These are phyloP conservation scores for Hymenochirus boettgeri DNA, from an alignment of 2,113 vertebrate genomes.

Conservation along the genomic window DNA sequence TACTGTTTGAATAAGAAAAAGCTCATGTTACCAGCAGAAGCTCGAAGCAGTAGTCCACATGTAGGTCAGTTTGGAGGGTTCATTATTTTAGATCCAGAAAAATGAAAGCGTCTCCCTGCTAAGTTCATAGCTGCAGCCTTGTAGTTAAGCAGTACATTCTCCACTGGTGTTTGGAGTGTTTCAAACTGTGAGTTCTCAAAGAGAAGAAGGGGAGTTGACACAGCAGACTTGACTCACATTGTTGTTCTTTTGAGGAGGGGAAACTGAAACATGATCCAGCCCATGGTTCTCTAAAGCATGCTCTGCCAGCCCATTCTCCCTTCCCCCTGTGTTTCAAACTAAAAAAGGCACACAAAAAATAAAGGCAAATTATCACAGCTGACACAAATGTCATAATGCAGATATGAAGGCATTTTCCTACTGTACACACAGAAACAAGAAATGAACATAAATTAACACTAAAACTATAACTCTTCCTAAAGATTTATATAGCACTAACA, in stretches of 20 bases:
- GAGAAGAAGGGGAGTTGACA: background rate
- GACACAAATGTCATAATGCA: too few relatives aligned
- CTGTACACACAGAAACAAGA: too few relatives aligned
- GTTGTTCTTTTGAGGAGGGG: background rate
- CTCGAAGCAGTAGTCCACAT: background rate
- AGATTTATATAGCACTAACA: too few relatives aligned
- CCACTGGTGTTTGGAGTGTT: background rate
- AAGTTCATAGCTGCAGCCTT: background rate
- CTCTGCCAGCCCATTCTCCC: background rate
- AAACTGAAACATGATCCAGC: conserved; percentile 9
- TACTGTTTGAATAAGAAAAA: too few relatives aligned
- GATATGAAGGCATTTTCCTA: too few relatives aligned
- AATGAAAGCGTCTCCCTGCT: background rate
- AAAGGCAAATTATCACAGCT: too few relatives aligned
- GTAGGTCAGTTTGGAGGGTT: background rate
- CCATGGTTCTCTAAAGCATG: background rate
- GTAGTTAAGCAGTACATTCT: background rate
- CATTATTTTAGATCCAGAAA: background rate
- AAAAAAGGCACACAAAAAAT: background rate
- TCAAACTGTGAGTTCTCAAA: conserved; percentile 1
- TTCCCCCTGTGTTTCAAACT: conserved; percentile 5
- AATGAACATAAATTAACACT: too few relatives aligned
- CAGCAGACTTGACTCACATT: conserved; percentile 3
- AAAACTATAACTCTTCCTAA: too few relatives aligned
- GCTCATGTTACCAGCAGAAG: background rate